Percentiles rank a stretch among this genome's conserved stretches.
Evolutionary conservation across 2,888 invertebrate genomes (phyloP).

Genomic region (Lochmaea capreae): DNA sequence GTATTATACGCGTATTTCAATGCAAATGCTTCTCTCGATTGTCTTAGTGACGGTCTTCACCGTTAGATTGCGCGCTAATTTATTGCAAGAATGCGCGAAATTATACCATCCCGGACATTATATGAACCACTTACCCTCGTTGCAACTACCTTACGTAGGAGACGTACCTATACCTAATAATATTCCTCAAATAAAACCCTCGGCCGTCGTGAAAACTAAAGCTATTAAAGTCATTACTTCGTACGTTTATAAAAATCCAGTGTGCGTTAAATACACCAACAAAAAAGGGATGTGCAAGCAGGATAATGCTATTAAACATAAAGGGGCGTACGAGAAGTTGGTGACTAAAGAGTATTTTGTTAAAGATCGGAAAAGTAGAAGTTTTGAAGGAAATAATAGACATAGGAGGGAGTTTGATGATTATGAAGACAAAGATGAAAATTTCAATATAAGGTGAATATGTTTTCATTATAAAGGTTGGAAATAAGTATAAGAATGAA

Average conservation of each 20-base stretch:
- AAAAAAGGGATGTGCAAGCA: constrained; percentile 52
- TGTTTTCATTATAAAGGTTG: background rate
- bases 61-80: constrained; percentile 40
- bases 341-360: constrained; percentile 61
- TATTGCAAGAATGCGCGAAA: constrained; percentile 55
- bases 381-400: constrained; percentile 18
- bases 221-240: constrained; percentile 61
- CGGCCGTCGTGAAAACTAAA: constrained; percentile 60
- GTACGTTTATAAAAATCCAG: constrained; percentile 61
- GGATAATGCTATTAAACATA: constrained; percentile 44
- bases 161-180: constrained; percentile 56
- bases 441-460: constrained; percentile 23
- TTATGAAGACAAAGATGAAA: constrained; percentile 10
- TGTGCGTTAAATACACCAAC: constrained; percentile 61
- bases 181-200: constrained; percentile 55
- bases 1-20: constrained; percentile 24
- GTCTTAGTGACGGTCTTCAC: constrained; percentile 40
- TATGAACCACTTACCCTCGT: constrained; percentile 58
- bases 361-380: constrained; percentile 39
- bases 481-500: too few relatives aligned
- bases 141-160: constrained; percentile 59
- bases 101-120: constrained; percentile 60
- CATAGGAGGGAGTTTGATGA: constrained; percentile 25
- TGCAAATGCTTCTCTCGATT: constrained; percentile 44
- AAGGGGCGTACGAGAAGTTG: constrained; percentile 53